Evolutionary conservation across 2,113 vertebrate species (phyloP), one percentile per base, ranked within the genome.

Genomic region (Sylvilagus bachmani): DNA sequence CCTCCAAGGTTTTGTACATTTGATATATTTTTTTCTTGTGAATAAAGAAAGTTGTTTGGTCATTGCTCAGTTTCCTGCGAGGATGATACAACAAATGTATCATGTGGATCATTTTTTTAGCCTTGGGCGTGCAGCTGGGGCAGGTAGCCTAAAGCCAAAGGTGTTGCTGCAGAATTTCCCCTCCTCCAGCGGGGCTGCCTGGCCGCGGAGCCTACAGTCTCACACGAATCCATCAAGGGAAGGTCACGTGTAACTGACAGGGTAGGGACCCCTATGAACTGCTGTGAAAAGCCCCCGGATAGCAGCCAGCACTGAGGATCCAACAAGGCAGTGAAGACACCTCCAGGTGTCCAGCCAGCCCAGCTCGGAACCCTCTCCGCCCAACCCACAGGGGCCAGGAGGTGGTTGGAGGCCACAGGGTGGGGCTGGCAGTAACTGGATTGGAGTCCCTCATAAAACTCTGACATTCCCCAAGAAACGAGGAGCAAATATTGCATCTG

Each of bases 61-160:
- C 19, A 38, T 69, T 86, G 53, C 10, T 78, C 24, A 74, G 81
- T 94, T 96, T 62, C 79, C 31, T 61, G 27, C 25, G 53, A 70
- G 62, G 53, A 31, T 90, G 82, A 13, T 22, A 69, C 36, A 33
- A 69, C 29, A 81, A 90, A 70, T 58, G 64, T 19, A 4, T 64
- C 83, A 16, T 8, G 17, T 49, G 24, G 25, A 31, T 22, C 70
- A 27, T 93, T 84, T 90, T 31, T 27, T 74, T 70, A 49, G 64
- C 6, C 24, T 36, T 87, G n/a, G 44, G 86, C 87, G 55, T 21
- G 33, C 2, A 86, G 22, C 25, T 89, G 5, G 61, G 64, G 51
- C 1, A 38, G 67, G 51, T 70, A 75, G n/a, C 55, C 55, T 3
- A 17, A 53, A 31, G 2, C 9, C 36, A 3, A 78, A 62, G 44